These are phyloP conservation scores for Amblyopsis rosae DNA, from an alignment of 2,113 vertebrate genomes.

Conservation along the genomic window DNA sequence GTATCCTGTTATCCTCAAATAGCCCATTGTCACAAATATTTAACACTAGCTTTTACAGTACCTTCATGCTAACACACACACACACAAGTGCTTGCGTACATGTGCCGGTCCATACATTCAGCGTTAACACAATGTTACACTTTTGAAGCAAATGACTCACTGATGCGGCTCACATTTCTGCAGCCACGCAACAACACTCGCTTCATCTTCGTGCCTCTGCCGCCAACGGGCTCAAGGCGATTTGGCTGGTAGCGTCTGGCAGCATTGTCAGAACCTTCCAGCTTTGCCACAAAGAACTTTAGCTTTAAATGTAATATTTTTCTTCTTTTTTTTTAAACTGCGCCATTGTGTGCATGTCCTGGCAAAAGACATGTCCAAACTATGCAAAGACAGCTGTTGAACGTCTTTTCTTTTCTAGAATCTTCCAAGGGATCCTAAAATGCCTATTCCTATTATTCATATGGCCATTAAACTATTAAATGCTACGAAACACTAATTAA, in stretches of 20 bases:
- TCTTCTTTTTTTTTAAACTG: not conserved
- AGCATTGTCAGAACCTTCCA: not conserved
- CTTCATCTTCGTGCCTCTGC: too few relatives aligned
- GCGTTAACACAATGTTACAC: constrained; percentile 51
- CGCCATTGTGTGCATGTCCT: not conserved
- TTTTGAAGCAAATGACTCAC: constrained; percentile 51
- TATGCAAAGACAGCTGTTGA: not conserved
- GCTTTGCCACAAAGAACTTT: constrained; percentile 7
- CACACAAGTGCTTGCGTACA: not conserved
- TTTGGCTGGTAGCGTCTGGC: constrained; percentile 25
- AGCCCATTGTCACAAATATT: not conserved
- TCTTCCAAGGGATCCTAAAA: not conserved
- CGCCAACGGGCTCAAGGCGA: constrained; percentile 45
- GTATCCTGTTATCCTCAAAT: not conserved
- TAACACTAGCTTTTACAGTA: not conserved
- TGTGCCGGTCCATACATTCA: constrained; percentile 33
- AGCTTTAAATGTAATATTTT: constrained; percentile 21
- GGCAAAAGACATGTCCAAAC: constrained; percentile 18
- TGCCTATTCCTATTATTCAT: not conserved
- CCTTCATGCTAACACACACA: constrained; percentile 7
- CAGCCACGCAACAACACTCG: constrained; percentile 47
- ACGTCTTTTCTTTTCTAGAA: too few relatives aligned
- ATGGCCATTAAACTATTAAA: too few relatives aligned
- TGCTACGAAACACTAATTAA: too few relatives aligned
- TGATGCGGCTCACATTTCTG: constrained; percentile 35